Evolutionary conservation across 1,140 invertebrate species (phyloP), one percentile per base, ranked within the genome.

Genomic region (Adoxophyes honmai): DNA sequence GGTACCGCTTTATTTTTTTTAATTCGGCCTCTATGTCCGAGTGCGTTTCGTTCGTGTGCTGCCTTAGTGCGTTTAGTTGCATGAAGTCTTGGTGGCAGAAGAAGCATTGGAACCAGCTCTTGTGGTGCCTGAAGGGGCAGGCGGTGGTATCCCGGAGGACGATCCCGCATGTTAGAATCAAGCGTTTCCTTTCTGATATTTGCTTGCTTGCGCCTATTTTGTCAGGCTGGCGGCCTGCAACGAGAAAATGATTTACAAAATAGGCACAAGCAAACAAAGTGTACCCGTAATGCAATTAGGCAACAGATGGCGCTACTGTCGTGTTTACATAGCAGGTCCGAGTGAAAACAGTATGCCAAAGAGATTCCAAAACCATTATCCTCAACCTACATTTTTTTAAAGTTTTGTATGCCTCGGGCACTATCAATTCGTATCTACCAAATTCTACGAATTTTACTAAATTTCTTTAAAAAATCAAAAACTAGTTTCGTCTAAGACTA

Each of bases 91-190:
- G 53, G 1, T 59, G 53, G 54, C 84, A 87, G 59, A 78, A 87
- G 59, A 87, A 86, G 34, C 84, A 87, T 63, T 73, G 75, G 60
- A 87, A 87, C 81, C 82, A 86, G 64, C 84, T 87, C 28, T 78
- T 84, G 65, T 82, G 78, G 42, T 87, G 82, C 13, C 81, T 64
- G 62, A 87, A 87, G 0, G 81, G 84, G 38, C 81, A 87, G 0
- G 84, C 84, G 0, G 78, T 85, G 2, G 84, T 84, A 37, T 78
- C 61, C 52, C 58, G 67, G 0, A 87, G 63, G 1, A 87, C 73
- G 1, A 58, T 73, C 0, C 63, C 62, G 38, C 78, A 81, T 0
- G 83, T 86, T 9, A 76, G 9, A n/a, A 78, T 83, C 1, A 81
- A 53, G 4, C 72, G 66, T 65, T 74, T 80, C 0, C 80, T 53